A percentile compares a stretch with the other conserved stretches of the same genome.
phyloP scores from a whole-genome alignment of 1,140 invertebrate species.

The Calephelis virginiensis region DNA sequence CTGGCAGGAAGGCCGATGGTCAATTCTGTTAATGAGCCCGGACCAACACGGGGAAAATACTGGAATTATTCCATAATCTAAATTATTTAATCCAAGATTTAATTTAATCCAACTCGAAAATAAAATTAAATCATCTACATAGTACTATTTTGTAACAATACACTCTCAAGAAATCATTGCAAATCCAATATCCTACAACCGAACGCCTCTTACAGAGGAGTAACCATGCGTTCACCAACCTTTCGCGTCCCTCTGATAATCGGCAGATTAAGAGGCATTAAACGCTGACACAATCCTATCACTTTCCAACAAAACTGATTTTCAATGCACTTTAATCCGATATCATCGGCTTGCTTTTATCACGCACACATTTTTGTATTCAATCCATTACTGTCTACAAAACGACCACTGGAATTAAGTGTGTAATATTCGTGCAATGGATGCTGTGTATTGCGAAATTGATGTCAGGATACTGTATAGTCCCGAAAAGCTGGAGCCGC shows the following conservation, averaged over 20 bases:
- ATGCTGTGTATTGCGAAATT: conserved; percentile 22
- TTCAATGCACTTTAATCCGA: conserved; percentile 68
- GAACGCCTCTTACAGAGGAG: conserved; percentile 42
- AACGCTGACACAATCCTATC: conserved; percentile 56
- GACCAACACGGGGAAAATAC: too few species aligned
- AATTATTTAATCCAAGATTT: too few species aligned
- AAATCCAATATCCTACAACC: conserved; percentile 47
- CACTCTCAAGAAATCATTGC: conserved; percentile 26
- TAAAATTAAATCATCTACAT: neutral
- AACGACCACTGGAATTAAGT: neutral
- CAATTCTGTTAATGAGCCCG: too few species aligned
- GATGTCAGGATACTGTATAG: conserved; percentile 19
- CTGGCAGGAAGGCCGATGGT: too few species aligned
- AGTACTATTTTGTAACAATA: neutral
- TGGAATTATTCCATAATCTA: too few species aligned
- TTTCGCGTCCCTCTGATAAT: conserved; percentile 48
- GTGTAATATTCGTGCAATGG: conserved; percentile 36
- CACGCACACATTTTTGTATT: conserved; percentile 11
- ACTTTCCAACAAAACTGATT: conserved; percentile 66
- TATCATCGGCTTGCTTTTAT: conserved; percentile 43
- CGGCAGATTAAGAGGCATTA: conserved; percentile 61
- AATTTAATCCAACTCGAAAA: too few species aligned
- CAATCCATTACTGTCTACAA: conserved; percentile 31
- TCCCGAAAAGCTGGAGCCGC: conserved; percentile 47
- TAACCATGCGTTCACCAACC: conserved; percentile 39